A percentile compares a stretch with the other conserved stretches of the same genome.
These are phyloP conservation scores for Idaea straminata DNA, from an alignment of 2,888 invertebrate genomes.

Conservation along the genomic window DNA sequence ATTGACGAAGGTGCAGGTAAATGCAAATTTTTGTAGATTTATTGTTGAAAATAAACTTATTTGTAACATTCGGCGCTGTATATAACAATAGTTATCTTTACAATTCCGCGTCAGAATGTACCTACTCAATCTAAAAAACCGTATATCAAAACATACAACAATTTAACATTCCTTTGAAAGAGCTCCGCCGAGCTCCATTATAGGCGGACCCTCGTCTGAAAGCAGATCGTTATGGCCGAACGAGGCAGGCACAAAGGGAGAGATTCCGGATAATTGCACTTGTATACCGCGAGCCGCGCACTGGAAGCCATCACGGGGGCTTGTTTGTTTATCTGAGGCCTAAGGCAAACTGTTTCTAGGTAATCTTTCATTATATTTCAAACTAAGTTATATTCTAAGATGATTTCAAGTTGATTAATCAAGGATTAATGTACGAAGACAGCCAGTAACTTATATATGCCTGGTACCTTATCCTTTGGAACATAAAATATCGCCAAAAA, in stretches of 20 bases:
- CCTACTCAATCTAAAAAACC: not conserved
- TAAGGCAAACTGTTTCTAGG: not conserved
- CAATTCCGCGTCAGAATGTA: too few species aligned
- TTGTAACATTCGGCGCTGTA: too few species aligned
- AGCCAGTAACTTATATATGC: too few species aligned
- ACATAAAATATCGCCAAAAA: too few species aligned
- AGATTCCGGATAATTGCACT: not conserved
- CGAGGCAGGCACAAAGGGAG: not conserved
- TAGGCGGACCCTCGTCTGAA: not conserved
- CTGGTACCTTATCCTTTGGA: too few species aligned
- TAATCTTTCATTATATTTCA: not conserved
- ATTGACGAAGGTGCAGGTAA: too few species aligned
- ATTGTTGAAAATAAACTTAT: too few species aligned
- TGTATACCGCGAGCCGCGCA: not conserved
- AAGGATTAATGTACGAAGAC: too few species aligned
- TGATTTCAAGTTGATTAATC: too few species aligned
- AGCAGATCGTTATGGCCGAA: not conserved
- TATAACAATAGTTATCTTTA: too few species aligned
- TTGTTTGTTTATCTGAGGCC: not conserved
- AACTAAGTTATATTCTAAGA: not conserved
- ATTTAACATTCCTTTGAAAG: conserved; percentile 1
- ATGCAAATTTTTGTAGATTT: too few species aligned
- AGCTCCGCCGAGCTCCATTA: not conserved
- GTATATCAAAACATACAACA: not conserved
- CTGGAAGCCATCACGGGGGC: not conserved